Percentiles rank a stretch among this genome's conserved stretches.
Conservation (phyloP, 23 tunicate species). For the Oikopleura vanhoeffeni region DNA sequence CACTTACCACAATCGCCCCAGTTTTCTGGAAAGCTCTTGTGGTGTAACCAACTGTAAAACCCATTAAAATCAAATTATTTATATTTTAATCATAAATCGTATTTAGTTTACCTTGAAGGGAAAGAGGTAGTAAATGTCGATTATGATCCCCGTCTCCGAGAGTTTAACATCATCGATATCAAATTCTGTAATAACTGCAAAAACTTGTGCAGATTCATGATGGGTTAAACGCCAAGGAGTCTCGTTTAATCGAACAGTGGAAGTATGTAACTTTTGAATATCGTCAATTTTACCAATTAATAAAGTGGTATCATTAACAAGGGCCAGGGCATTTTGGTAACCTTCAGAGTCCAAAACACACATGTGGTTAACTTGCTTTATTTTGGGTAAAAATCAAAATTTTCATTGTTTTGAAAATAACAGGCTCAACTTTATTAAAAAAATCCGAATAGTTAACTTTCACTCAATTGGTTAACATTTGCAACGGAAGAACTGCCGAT, state of each 20-base stretch:
- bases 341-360: slow-evolving; percentile 93
- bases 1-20: too few species aligned
- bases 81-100: too few species aligned
- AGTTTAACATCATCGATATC: not conserved
- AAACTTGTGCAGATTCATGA: slow-evolving; percentile 21
- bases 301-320: slow-evolving; percentile 65
- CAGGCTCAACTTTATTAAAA: too few species aligned
- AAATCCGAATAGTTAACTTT: too few species aligned
- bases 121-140: not conserved
- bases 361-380: slow-evolving; percentile 78
- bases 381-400: not conserved
- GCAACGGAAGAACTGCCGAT: too few species aligned
- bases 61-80: too few species aligned
- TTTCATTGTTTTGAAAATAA: too few species aligned
- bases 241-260: slow-evolving; percentile 66
- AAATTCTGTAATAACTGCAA: not conserved
- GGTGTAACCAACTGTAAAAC: too few species aligned
- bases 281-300: slow-evolving; percentile 88
- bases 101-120: slow-evolving; percentile 7
- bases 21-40: too few species aligned
- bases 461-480: too few species aligned
- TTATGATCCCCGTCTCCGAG: not conserved
- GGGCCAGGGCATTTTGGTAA: slow-evolving; percentile 75
- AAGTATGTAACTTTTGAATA: slow-evolving; percentile 85
- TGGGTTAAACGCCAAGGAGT: slow-evolving; percentile 72